Evolutionary conservation across 2,888 invertebrate genomes (phyloP), one percentile per base, ranked within the genome.

Genomic region (Subacronicta megacephala): DNA sequence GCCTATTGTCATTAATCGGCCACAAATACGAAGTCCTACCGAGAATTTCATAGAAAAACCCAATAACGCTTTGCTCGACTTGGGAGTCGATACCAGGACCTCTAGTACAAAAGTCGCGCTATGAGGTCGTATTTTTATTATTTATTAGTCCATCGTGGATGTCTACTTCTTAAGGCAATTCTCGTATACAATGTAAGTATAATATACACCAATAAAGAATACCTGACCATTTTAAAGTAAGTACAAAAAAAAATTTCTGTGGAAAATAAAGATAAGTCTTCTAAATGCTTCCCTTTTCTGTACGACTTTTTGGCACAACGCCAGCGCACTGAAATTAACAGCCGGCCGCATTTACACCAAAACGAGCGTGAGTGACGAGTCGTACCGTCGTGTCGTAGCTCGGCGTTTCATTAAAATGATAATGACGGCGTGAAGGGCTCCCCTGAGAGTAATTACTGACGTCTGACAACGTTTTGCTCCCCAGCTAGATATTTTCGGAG

Each of bases 341-440:
- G 46, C 50, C 18, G 42, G 49, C 46, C 35, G 56, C 43, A 47
- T 54, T 68, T 36, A 63, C 59, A 68, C 62, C 40, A 44, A 47
- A 41, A 49, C 54, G 57, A 53, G 55, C 45, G 46, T 13, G 37
- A 58, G 31, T 47, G 45, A 57, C 40, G 49, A 58, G 44, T n/a
- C 23, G 20, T 26, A 38, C 16, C 49, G 37, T 53, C 46, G 45
- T 35, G 31, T 43, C 37, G 57, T 40, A 35, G 7, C 16, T 7
- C 55, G 41, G 16, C 36, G 43, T 75, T 72, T 75, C 65, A 71
- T 71, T 75, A 74, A 52, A 74, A 61, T 53, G 44, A 7, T 74
- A 71, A 71, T 71, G 55, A 49, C 52, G 16, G 36, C 35, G 44
- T 15, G 42, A 64, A 53, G 61, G 15, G 50, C 41, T 59, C 55